Evolutionary conservation across 2,797 vertebrate genomes (phyloP).

Genomic region (Centropyge bicolor): DNA sequence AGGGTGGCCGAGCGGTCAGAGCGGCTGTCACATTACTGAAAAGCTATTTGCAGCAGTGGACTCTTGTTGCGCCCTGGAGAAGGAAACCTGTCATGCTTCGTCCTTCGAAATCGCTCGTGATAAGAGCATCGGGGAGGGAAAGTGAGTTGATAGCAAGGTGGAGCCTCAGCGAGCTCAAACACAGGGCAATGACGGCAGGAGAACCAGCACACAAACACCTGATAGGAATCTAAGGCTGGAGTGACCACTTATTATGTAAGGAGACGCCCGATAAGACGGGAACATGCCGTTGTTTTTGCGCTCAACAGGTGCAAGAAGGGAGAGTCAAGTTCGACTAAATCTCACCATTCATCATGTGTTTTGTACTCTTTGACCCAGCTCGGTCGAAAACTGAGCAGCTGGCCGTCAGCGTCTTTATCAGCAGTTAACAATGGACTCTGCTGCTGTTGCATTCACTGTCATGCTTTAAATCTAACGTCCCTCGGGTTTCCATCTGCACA

Average conservation of each 20-base stretch:
- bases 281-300: slow-evolving; percentile 1
- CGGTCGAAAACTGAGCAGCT: slow-evolving; percentile 48
- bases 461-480: slow-evolving; percentile 59
- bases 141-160: not conserved
- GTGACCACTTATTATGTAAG: slow-evolving; percentile 41
- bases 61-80: slow-evolving; percentile 10
- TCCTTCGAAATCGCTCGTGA: not conserved
- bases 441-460: slow-evolving; percentile 65
- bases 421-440: slow-evolving; percentile 58
- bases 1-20: slow-evolving; percentile 3
- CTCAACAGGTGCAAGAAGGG: slow-evolving; percentile 39
- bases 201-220: slow-evolving; percentile 30
- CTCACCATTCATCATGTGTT: slow-evolving; percentile 2
- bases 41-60: slow-evolving; percentile 8
- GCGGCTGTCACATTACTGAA: not conserved
- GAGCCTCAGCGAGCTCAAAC: slow-evolving; percentile 11
- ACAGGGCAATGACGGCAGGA: not conserved
- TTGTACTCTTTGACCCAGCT: slow-evolving; percentile 1
- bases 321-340: not conserved
- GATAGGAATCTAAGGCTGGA: slow-evolving; percentile 39
- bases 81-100: not conserved
- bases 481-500: slow-evolving; percentile 72
- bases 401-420: slow-evolving; percentile 63
- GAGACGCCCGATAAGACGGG: slow-evolving; percentile 24
- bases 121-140: slow-evolving; percentile 14